Conservation (phyloP, 2,888 invertebrate genomes). For the Andrena marginata region DNA sequence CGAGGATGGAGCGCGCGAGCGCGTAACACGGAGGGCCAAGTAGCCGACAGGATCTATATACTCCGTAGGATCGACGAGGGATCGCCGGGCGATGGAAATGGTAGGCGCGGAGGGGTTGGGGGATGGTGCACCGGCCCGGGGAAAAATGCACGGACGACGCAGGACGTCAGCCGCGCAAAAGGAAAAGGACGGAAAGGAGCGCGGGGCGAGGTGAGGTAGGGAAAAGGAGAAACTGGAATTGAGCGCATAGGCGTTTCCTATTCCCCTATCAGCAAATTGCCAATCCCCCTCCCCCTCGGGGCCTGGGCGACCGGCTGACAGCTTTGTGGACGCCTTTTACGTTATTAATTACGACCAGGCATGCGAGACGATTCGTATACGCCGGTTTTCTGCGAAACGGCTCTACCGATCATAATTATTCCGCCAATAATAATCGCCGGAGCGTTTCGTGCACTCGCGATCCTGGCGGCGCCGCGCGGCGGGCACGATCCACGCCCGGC, state of each 20-base stretch:
- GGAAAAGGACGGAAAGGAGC: conserved; percentile 25
- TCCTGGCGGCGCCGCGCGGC: conserved; percentile 1
- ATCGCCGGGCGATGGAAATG: background rate
- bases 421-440: conserved; percentile 70
- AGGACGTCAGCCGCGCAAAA: conserved; percentile 45
- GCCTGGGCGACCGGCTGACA: conserved; percentile 68
- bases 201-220: background rate
- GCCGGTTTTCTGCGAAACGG: conserved; percentile 71
- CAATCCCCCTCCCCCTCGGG: conserved; percentile 58
- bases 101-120: background rate
- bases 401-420: conserved; percentile 79
- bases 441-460: conserved; percentile 40
- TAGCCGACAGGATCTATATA: conserved; percentile 33
- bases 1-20: conserved; percentile 64
- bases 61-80: conserved; percentile 13
- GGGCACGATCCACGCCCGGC: conserved; percentile 1
- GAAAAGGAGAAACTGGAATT: conserved; percentile 55
- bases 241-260: conserved; percentile 75
- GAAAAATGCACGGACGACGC: conserved; percentile 41
- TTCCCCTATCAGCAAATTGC: conserved; percentile 76
- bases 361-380: conserved; percentile 82
- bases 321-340: conserved; percentile 81
- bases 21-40: conserved; percentile 67
- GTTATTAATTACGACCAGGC: conserved; percentile 84
- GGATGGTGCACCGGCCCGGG: background rate